Conservation (phyloP, 1,140 invertebrate genomes). For the Ylistrum balloti region DNA sequence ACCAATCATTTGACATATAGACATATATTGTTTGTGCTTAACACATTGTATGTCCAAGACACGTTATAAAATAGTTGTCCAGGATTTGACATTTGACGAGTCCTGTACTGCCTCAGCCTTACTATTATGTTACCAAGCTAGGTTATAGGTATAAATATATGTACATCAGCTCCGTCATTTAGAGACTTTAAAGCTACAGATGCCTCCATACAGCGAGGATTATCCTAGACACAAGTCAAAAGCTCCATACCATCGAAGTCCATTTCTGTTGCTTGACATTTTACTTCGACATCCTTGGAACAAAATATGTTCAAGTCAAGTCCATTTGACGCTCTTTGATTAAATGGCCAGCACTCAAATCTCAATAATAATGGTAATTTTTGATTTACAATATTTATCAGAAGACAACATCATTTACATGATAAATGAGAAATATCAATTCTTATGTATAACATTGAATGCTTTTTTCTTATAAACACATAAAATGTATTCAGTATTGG, state of each 20-base stretch:
- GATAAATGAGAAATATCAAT: too few species aligned
- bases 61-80: neutral
- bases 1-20: neutral
- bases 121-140: neutral
- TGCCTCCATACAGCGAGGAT: too few species aligned
- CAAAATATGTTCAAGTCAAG: neutral
- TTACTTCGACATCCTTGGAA: neutral
- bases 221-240: too few species aligned
- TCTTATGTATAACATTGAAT: too few species aligned
- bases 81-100: neutral
- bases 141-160: neutral
- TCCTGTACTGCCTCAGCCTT: neutral
- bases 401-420: neutral
- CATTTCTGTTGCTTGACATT: neutral
- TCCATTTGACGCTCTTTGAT: neutral
- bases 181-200: too few species aligned
- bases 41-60: too few species aligned
- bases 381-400: constrained; percentile 17
- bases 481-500: neutral
- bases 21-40: too few species aligned
- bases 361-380: neutral
- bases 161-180: too few species aligned
- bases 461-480: neutral
- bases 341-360: neutral
- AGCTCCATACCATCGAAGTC: too few species aligned